Conservation (phyloP, 2,797 vertebrate genomes). For the Todus mexicanus region DNA sequence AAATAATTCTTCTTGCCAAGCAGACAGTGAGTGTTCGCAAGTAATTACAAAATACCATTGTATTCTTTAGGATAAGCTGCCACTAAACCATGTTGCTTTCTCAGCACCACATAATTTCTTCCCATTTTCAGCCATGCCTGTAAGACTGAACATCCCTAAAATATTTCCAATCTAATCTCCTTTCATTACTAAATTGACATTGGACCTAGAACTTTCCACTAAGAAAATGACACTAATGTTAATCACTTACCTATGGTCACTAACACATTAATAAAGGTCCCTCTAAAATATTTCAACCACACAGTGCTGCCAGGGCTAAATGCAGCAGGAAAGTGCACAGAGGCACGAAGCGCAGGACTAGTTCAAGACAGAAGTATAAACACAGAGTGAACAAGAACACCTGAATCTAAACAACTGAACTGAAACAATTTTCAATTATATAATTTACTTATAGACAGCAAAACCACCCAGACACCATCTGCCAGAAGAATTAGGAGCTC, state of each 20-base stretch:
- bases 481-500: neutral
- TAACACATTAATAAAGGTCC: neutral
- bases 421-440: neutral
- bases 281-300: neutral
- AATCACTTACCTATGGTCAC: neutral
- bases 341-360: neutral
- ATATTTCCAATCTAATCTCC: neutral
- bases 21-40: neutral
- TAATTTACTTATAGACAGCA: neutral
- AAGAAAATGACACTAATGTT: neutral
- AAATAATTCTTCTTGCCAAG: neutral
- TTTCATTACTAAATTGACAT: neutral
- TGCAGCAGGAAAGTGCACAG: rapidly evolving
- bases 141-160: neutral
- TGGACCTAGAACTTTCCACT: neutral
- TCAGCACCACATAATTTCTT: neutral
- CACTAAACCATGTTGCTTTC: neutral
- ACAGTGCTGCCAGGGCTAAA: neutral
- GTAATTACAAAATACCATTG: neutral
- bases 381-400: neutral
- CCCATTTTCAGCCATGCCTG: neutral
- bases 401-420: neutral
- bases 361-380: neutral
- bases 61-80: neutral
- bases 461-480: neutral